A percentile compares a stretch with the other conserved stretches of the same genome.
phyloP scores from a whole-genome alignment of 1,140 invertebrate genomes.

The Euglossa dilemma region DNA sequence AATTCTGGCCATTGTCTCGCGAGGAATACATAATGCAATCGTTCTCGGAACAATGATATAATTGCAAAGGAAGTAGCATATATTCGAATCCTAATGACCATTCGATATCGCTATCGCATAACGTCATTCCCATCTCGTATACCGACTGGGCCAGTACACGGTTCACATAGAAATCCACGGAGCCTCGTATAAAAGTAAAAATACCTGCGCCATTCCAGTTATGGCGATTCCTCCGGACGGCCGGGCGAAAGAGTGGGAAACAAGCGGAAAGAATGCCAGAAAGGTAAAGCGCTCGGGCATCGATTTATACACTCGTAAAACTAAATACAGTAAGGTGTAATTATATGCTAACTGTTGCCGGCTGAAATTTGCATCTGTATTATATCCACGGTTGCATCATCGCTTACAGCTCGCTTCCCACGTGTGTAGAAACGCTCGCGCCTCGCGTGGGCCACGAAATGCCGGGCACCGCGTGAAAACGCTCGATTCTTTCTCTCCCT shows the following conservation, averaged over 20 bases:
- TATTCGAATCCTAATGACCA: not conserved
- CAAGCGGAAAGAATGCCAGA: not conserved
- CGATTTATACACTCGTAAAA: slow-evolving; percentile 20
- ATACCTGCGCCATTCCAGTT: not conserved
- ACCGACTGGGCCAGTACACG: not conserved
- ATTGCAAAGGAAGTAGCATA: not conserved
- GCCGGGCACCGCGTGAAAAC: slow-evolving; percentile 8
- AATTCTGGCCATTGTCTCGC: not conserved
- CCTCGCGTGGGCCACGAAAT: slow-evolving; percentile 45
- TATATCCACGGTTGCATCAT: slow-evolving; percentile 57
- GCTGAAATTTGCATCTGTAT: slow-evolving; percentile 49
- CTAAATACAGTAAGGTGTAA: slow-evolving; percentile 25
- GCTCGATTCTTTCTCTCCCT: not conserved
- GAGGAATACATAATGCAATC: not conserved
- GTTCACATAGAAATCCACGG: not conserved
- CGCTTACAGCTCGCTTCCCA: slow-evolving; percentile 52
- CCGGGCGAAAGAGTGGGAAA: not conserved
- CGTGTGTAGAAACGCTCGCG: slow-evolving; percentile 37
- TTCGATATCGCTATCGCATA: not conserved
- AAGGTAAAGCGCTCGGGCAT: not conserved
- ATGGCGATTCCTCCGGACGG: not conserved
- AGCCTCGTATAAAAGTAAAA: not conserved
- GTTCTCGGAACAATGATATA: not conserved
- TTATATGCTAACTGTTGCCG: slow-evolving; percentile 31
- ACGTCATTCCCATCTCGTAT: not conserved